Base-by-base conservation (phyloP, 2,113 vertebrate genomes). In the Gasterosteus aculeatus region DNA sequence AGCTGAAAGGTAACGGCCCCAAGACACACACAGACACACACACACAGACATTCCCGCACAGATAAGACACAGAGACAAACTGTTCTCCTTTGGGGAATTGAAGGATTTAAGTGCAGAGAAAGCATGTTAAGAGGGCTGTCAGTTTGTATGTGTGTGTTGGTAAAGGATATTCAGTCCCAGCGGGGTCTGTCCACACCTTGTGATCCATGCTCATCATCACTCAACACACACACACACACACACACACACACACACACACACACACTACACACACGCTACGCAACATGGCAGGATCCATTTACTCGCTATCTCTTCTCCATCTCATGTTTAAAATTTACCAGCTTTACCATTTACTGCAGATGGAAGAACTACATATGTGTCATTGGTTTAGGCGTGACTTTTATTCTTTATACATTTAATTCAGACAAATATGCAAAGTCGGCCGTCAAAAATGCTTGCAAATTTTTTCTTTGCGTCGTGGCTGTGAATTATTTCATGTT, bases 41-140 rank as follows among this genome's bases (percentile, higher is more conserved):
- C 38, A 18, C 38, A 38, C 35, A 26, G 22, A 38, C 35, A 70
- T 4, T 66, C 38, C 39, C n/a, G 2, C 64, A 41, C 65, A 85
- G 79, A 90, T 75, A 85, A 88, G 39, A 74, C 53, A 82, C 29
- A 57, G 69, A 77, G 54, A 75, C 76, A 62, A 77, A 84, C 42
- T 46, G 0, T 44, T 57, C 51, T 81, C 81, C 72, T 72, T 3
- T 3, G 9, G 70, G 77, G 86, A 82, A 73, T 41, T 54, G 62
- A 11, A 65, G 14, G 81, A 85, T 87, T 87, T 80, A 86, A 86
- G 83, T 80, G 78, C 57, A 82, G 77, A 87, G 85, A 84, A 91
- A 86, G 85, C 73, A 76, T 83, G 69, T 89, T 88, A 85, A 77
- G 84, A 84, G 77, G 53, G 38, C 75, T 75, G 70, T 64, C 54